Conservation (phyloP, 2,113 vertebrate genomes). For the Tretioscincus oriximinensis region DNA sequence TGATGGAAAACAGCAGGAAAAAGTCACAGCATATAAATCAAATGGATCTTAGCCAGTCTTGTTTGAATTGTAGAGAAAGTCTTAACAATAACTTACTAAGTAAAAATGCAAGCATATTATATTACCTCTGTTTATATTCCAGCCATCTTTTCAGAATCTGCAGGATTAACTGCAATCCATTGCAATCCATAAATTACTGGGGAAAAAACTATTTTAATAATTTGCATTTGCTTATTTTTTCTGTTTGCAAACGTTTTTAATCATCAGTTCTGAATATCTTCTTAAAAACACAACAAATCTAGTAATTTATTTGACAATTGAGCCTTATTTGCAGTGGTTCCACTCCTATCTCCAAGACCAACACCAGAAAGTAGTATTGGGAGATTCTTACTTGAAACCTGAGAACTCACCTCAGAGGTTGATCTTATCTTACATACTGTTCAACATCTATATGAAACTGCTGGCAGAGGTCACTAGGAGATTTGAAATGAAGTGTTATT, state of each 20-base stretch:
- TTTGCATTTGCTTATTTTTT: not conserved
- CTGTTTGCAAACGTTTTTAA: not conserved
- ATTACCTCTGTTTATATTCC: conserved; percentile 31
- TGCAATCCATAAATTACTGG: not conserved
- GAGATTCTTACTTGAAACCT: too few species aligned
- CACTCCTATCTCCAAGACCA: too few species aligned
- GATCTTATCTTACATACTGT: too few species aligned
- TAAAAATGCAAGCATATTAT: conserved; percentile 38
- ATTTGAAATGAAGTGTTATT: too few species aligned
- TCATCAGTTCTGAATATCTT: not conserved
- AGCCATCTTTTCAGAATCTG: conserved; percentile 3
- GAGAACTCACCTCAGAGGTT: too few species aligned
- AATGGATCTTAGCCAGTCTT: conserved; percentile 68
- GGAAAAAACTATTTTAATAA: not conserved
- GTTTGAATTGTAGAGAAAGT: conserved; percentile 51
- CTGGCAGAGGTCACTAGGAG: too few species aligned
- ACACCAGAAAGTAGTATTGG: too few species aligned
- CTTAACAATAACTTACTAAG: conserved; percentile 61
- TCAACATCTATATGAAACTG: too few species aligned
- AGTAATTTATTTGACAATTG: not conserved
- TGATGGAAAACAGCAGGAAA: conserved; percentile 86
- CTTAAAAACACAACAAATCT: not conserved
- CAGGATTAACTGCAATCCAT: not conserved
- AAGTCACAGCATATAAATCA: conserved; percentile 81
- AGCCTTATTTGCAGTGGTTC: not conserved